Evolutionary conservation across 2,797 vertebrate genomes (phyloP).

Genomic region (Pangasius krempfi): DNA sequence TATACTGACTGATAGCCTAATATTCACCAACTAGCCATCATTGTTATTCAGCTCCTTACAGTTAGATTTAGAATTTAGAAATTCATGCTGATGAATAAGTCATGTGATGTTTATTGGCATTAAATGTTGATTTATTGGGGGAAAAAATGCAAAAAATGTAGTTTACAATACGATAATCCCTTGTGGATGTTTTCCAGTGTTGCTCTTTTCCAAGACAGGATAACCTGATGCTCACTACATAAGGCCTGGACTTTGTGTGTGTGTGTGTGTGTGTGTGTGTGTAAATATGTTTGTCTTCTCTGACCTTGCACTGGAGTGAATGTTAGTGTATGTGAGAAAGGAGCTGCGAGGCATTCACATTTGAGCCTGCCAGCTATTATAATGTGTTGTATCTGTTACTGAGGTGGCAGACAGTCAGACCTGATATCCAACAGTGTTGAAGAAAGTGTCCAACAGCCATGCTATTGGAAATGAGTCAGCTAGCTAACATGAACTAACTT

Average conservation of each 20-base stretch:
- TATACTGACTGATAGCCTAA: not conserved
- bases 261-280: not conserved
- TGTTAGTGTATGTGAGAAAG: slow-evolving; percentile 23
- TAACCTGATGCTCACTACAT: not conserved
- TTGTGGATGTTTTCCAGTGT: not conserved
- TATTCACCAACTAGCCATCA: not conserved
- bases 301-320: slow-evolving; percentile 16
- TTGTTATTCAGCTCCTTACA: not conserved
- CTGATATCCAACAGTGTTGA: slow-evolving; percentile 18
- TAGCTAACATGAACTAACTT: not conserved
- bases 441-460: slow-evolving; percentile 5
- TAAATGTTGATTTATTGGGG: not conserved
- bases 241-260: not conserved
- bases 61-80: not conserved
- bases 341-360: slow-evolving; percentile 12
- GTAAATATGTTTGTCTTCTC: not conserved
- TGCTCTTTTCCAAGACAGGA: not conserved
- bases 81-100: not conserved
- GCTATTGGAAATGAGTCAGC: not conserved
- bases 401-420: slow-evolving; percentile 32
- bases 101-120: not conserved
- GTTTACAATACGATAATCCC: not conserved
- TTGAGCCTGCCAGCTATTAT: slow-evolving; percentile 32
- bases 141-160: not conserved
- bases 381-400: slow-evolving; percentile 22